Percentiles rank a stretch among this genome's conserved stretches.
Evolutionary conservation across 2,888 invertebrate species (phyloP).

Genomic region (Magallana nippona): DNA sequence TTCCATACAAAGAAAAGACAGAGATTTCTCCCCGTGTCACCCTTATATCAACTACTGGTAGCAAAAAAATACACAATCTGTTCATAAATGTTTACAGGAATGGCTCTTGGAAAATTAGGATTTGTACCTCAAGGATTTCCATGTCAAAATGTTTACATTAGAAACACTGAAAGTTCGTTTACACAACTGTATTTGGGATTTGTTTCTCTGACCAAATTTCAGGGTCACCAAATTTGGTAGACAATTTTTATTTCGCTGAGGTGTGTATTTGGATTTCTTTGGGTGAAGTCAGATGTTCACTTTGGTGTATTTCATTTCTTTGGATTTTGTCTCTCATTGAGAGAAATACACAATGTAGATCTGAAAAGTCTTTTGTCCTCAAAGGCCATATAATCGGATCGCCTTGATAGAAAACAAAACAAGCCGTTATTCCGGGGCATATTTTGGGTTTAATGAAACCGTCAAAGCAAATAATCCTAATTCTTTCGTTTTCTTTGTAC

Average conservation of each 20-base stretch:
- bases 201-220: too few relatives aligned
- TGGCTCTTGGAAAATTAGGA: too few relatives aligned
- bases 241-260: too few relatives aligned
- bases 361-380: neutral
- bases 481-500: neutral
- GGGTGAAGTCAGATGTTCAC: neutral
- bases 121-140: too few relatives aligned
- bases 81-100: too few relatives aligned
- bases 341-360: conserved; percentile 8
- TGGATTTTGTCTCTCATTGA: neutral
- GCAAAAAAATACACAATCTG: too few relatives aligned
- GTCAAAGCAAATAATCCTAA: neutral
- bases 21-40: neutral
- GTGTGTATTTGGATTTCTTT: neutral
- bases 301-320: neutral
- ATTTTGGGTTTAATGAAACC: neutral
- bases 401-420: conserved; percentile 20
- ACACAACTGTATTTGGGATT: too few relatives aligned
- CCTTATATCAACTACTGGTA: neutral
- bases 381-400: conserved; percentile 26
- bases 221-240: too few relatives aligned
- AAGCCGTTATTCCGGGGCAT: neutral
- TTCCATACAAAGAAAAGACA: neutral
- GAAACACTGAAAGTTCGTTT: too few relatives aligned
- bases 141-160: too few relatives aligned